Evolutionary conservation across 2,888 invertebrate genomes (phyloP), one percentile per base, ranked within the genome.

Genomic region (Vandiemenella viatica): DNA sequence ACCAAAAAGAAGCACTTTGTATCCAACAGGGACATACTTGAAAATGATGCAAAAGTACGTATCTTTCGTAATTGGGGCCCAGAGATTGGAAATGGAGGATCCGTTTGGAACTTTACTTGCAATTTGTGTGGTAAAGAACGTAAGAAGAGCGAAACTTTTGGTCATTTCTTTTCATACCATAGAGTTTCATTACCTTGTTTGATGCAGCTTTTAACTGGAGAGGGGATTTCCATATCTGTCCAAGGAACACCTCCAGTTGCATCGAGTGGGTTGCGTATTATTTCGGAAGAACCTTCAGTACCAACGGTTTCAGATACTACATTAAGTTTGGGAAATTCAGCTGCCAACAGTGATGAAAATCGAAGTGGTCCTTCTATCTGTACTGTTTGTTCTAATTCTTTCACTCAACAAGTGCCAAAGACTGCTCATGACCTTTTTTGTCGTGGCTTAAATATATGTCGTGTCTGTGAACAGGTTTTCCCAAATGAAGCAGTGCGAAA

Each of bases 91-190:
- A 50, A 50, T 20, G 44, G 38, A 22, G 43, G 43, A 19, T 50
- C 52, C 19, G 49, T 50, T 1, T 56, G 56, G 56, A 53, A 50
- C 26, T 56, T 56, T 40, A 45, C 43, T 20, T 56, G 56, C 46
- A 45, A 48, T 19, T 45, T 56, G 6, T 56, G 56, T 47, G 52
- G 53, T 26, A 56, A 55, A 45, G 53, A 54, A 46, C 43, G 53
- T 5, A 51, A 53, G 40, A 50, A 53, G 21, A 43, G 53, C 6
- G 55, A 55, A 49, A 54, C 55, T 22, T 54, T 56, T 53, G 56
- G 55, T 19, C 56, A 56, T 46, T 55, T 56, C 45, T 53, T 52
- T 46, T 54, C 54, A 16, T 56, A 56, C 51, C 56, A 56, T 46
- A 51, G 54, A 15, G 44, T 55, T 17, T 53, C 54, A 10, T 40